phyloP scores from a whole-genome alignment of 1,140 invertebrate genomes.

The Notospermus geniculatus region DNA sequence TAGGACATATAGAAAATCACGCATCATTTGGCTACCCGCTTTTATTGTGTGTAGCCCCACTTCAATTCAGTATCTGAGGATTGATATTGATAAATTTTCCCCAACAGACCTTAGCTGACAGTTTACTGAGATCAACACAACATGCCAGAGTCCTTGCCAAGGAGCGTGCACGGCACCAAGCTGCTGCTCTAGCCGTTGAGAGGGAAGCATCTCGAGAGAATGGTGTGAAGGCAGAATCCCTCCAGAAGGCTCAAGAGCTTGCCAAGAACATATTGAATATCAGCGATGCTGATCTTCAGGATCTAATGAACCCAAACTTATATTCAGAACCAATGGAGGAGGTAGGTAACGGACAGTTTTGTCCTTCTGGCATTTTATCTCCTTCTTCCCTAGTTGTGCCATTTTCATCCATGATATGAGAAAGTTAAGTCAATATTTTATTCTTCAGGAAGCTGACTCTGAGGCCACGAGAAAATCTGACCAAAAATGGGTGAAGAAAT shows the following conservation, averaged over 20 bases:
- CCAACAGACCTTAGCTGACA: conserved; percentile 37
- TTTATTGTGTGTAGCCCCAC: conserved; percentile 1
- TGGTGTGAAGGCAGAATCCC: conserved; percentile 28
- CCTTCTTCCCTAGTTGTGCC: not conserved
- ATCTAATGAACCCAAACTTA: conserved; percentile 51
- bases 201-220: conserved; percentile 17
- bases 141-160: conserved; percentile 27
- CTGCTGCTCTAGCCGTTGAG: conserved; percentile 1
- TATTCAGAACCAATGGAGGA: conserved; percentile 23
- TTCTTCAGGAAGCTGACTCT: conserved; percentile 15
- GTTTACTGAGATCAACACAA: conserved; percentile 31
- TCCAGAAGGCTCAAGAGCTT: conserved; percentile 40
- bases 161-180: conserved; percentile 16
- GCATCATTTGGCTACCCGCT: not conserved
- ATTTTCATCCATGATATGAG: not conserved
- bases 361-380: not conserved
- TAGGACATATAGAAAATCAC: not conserved
- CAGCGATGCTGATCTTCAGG: conserved; percentile 48
- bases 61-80: too few relatives aligned
- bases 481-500: conserved; percentile 42
- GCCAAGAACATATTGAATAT: conserved; percentile 48
- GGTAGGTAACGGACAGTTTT: not conserved
- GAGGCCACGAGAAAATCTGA: conserved; percentile 32
- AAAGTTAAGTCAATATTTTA: conserved; percentile 11
- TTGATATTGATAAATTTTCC: not conserved